A percentile compares a stretch with the other conserved stretches of the same genome.
Evolutionary conservation across 2,113 vertebrate genomes (phyloP).

Genomic region (Salvelinus namaycush): DNA sequence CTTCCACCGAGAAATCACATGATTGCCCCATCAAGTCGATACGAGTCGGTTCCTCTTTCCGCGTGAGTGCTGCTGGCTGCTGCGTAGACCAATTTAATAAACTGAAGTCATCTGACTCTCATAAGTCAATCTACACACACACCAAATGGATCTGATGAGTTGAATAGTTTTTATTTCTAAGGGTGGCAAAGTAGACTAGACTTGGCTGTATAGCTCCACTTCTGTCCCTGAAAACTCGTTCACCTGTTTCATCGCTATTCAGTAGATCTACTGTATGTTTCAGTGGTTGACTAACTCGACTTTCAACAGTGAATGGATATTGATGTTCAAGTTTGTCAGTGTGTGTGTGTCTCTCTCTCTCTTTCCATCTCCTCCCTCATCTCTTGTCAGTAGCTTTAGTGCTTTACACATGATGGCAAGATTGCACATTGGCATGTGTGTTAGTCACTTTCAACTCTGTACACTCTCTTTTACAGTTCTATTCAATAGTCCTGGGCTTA

Average conservation of each 20-base stretch:
- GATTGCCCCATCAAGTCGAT: constrained; percentile 40
- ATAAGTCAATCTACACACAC: background rate
- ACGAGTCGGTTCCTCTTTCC: constrained; percentile 51
- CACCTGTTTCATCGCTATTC: background rate
- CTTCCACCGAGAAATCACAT: constrained; percentile 20
- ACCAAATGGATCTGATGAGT: background rate
- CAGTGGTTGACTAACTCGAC: too few species aligned
- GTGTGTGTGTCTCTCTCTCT: too few species aligned
- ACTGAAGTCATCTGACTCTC: background rate
- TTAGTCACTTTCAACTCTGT: background rate
- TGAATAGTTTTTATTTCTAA: background rate
- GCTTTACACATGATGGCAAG: background rate
- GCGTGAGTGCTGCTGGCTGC: constrained; percentile 10
- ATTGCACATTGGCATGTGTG: background rate
- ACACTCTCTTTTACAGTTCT: background rate
- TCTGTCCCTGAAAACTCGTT: background rate
- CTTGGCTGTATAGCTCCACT: background rate
- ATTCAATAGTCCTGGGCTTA: too few species aligned
- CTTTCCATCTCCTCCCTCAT: too few species aligned
- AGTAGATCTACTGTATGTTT: too few species aligned
- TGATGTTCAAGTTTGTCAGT: too few species aligned
- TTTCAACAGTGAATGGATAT: too few species aligned
- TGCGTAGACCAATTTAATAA: background rate
- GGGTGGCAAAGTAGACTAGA: background rate
- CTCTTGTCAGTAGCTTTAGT: too few species aligned